Evolutionary conservation across 1,140 invertebrate genomes (phyloP), one percentile per base, ranked within the genome.

Genomic region (Nymphalis io): DNA sequence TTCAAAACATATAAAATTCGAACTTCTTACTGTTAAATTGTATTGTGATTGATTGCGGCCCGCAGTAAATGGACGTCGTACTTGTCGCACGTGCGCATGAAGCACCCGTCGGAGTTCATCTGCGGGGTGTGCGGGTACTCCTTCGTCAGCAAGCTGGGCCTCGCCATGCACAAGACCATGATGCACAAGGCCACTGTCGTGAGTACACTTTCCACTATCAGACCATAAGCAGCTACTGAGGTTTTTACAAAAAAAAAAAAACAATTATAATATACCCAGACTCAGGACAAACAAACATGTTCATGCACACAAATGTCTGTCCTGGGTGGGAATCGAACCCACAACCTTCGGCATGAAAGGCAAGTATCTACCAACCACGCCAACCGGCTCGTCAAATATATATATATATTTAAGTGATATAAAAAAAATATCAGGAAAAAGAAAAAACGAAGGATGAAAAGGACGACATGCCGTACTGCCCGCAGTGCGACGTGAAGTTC

Each of bases 61-160:
- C 5, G 11, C 72, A 86, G 86, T 0, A 84, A 87, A 58, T 88
- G 85, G 85, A 87, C 88, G 44, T 88, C 88, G 20, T 85, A 88
- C 69, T 71, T 90, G 21, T 84, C 80, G 60, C 88, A 90, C 80
- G 81, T 87, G 21, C 81, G 88, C 11, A 87, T 88, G 39, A 90
- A 90, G 69, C 86, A 90, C 61, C 86, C 85, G 8, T 90, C 86
- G 42, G 77, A 88, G 73, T 82, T 79, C 74, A 85, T 89, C 21
- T 90, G 86, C 77, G 78, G 78, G 33, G 74, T 75, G 6, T 90
- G 88, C 70, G 88, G 88, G 3, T 87, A 89, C 76, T 88, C 87
- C 3, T 90, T 85, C 76, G 84, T 90, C 63, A 87, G 84, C 73
- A 68, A 75, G 27, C 79, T 88, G 10, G 88, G 87, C 0, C 84